Base-by-base conservation (phyloP, 1,140 invertebrate species). In the Sminthurides bifidus region DNA sequence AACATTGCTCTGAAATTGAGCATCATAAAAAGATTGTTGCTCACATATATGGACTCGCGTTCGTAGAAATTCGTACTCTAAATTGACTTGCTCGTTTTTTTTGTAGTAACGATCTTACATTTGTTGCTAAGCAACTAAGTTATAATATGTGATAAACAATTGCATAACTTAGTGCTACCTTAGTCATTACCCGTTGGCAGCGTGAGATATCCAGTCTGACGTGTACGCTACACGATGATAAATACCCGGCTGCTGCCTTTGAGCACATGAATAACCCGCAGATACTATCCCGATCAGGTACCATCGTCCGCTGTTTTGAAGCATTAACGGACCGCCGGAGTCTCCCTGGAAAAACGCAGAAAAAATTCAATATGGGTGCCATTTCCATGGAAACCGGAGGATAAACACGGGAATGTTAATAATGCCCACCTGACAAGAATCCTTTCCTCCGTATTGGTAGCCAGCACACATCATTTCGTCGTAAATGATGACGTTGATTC, bases 401-500 rank as follows among this genome's bases (percentile, higher is more conserved):
- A 43, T 19, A 12, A 6, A 44, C 10, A 19, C 26, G 26, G 23
- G 8, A 21, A 44, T 52, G 23, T 43, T 38, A 17, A 17, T 8
- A 29, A 29, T 27, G 21, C 3, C 2, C 68, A 84, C 83, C 73
- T 84, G 81, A 69, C 83, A 86, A 3, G 82, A 81, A 68, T 87
- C 84, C 65, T 89, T 85, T 5, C 89, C 89, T 3, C 92, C 92
- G 21, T 83, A 82, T 57, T 86, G 77, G 70, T 95, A 94, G 1
- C 92, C 92, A 4, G 92, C 92, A 71, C 92, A 96, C 70, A 96
- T 82, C 92, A 96, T 97, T 73, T 94, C 90, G 54, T 91, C 88
- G 69, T 92, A 90, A 65, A 93, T 93, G 8, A 91, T 81, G 31
- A 93, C 90, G 69, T 92, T 90, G 64, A 93, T 94, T 51, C 76